Conservation (phyloP, 2,113 vertebrate species). For the Seriola aureovittata region DNA sequence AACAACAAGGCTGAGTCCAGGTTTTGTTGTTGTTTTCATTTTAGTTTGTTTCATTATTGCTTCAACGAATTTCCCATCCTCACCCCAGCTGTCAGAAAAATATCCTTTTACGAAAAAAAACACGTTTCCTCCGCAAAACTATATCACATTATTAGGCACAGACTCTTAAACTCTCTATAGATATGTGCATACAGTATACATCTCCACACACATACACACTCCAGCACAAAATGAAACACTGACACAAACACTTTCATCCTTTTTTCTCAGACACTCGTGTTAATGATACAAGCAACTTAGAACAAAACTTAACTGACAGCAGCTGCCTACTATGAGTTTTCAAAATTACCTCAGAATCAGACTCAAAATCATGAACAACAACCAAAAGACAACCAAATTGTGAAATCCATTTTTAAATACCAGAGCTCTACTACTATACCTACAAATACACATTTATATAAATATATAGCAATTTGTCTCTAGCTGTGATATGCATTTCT, state of each 20-base stretch:
- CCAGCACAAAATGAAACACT: conserved; percentile 37
- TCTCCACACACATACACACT: conserved; percentile 2
- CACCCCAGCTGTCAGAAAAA: conserved; percentile 62
- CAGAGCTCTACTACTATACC: conserved; percentile 67
- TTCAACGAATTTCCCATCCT: conserved; percentile 65
- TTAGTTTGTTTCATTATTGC: conserved; percentile 82
- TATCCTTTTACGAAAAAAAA: conserved; percentile 68
- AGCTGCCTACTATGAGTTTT: conserved; percentile 75
- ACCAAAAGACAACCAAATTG: conserved; percentile 57
- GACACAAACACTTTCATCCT: conserved; percentile 41
- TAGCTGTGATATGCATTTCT: conserved; percentile 69
- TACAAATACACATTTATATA: conserved; percentile 76
- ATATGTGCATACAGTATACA: conserved; percentile 53
- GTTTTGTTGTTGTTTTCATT: conserved; percentile 61
- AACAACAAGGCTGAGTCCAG: conserved; percentile 54
- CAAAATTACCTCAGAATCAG: conserved; percentile 52
- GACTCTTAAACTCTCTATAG: conserved; percentile 59
- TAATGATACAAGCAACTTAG: conserved; percentile 42
- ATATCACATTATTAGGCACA: conserved; percentile 71
- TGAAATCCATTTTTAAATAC: conserved; percentile 60
- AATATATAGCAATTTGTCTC: conserved; percentile 70
- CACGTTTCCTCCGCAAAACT: conserved; percentile 49
- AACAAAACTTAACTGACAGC: conserved; percentile 53
- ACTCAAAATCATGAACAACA: conserved; percentile 58
- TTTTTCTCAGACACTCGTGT: conserved; percentile 41